These are phyloP conservation scores for Xestia c-nigrum DNA, from an alignment of 2,888 invertebrate genomes.

Conservation along the genomic window DNA sequence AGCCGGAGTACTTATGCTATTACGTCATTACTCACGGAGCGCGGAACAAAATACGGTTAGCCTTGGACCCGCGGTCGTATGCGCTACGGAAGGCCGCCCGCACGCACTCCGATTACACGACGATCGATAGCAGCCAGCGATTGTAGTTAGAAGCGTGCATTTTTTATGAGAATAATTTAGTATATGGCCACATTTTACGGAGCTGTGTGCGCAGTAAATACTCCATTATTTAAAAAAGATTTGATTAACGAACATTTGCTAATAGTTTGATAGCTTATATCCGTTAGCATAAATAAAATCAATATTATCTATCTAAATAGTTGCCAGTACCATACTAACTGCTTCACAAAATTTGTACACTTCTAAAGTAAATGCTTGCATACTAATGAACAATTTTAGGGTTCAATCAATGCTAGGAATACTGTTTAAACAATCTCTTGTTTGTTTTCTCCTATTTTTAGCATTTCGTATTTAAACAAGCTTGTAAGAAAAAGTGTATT, in stretches of 20 bases:
- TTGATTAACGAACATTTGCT: neutral
- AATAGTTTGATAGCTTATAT: neutral
- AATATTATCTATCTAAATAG: constrained; percentile 28
- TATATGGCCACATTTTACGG: neutral
- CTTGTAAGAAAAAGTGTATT: neutral
- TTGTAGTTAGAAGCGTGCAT: constrained; percentile 45
- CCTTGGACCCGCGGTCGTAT: constrained; percentile 85
- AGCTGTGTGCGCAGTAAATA: neutral
- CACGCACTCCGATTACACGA: constrained; percentile 68
- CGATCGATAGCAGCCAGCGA: constrained; percentile 48
- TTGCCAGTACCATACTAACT: constrained; percentile 11
- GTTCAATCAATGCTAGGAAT: constrained; percentile 29
- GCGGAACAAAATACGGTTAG: constrained; percentile 87
- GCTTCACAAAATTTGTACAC: constrained; percentile 16
- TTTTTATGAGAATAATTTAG: constrained; percentile 31
- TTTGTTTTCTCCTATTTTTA: constrained; percentile 29
- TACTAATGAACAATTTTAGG: constrained; percentile 46
- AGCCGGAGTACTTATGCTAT: constrained; percentile 80
- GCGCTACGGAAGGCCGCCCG: constrained; percentile 75
- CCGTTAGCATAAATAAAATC: neutral
- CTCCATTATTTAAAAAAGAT: neutral
- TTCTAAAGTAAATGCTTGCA: constrained; percentile 30
- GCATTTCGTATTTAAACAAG: neutral
- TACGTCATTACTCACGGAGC: constrained; percentile 86
- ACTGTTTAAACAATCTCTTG: constrained; percentile 17